Evolutionary conservation across 2,113 vertebrate species (phyloP).

Genomic region (Vidua macroura): DNA sequence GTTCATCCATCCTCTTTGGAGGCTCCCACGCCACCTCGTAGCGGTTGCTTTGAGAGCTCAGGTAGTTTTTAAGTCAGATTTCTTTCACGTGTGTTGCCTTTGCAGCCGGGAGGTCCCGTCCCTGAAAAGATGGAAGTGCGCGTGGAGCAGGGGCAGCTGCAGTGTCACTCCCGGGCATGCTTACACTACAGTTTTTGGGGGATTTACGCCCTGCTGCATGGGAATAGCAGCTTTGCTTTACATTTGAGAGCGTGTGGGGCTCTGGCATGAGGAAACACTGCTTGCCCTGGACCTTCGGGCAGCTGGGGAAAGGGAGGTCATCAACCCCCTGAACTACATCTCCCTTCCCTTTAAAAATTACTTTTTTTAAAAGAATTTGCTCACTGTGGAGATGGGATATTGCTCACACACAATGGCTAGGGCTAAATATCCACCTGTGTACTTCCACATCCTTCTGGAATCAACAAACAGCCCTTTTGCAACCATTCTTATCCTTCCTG

Average conservation of each 20-base stretch:
- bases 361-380: neutral
- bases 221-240: neutral
- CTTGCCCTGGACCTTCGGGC: neutral
- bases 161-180: rapidly evolving
- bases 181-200: neutral
- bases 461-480: constrained; percentile 70
- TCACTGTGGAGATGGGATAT: neutral
- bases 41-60: neutral
- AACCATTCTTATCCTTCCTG: constrained; percentile 29
- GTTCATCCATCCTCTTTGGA: neutral
- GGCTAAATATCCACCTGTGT: constrained; percentile 57
- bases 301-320: constrained; percentile 55
- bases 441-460: constrained; percentile 37
- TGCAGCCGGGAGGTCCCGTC: rapidly evolving
- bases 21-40: neutral
- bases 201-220: neutral
- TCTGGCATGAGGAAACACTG: neutral
- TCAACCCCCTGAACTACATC: constrained; percentile 45
- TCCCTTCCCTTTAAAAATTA: constrained; percentile 18
- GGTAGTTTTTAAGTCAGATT: neutral
- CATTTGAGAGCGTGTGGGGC: rapidly evolving
- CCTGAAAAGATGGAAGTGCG: neutral
- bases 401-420: constrained; percentile 48
- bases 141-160: neutral
- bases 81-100: neutral